Evolutionary conservation across 2,888 invertebrate genomes (phyloP), one percentile per base, ranked within the genome.

Genomic region (Morpho deidamia): DNA sequence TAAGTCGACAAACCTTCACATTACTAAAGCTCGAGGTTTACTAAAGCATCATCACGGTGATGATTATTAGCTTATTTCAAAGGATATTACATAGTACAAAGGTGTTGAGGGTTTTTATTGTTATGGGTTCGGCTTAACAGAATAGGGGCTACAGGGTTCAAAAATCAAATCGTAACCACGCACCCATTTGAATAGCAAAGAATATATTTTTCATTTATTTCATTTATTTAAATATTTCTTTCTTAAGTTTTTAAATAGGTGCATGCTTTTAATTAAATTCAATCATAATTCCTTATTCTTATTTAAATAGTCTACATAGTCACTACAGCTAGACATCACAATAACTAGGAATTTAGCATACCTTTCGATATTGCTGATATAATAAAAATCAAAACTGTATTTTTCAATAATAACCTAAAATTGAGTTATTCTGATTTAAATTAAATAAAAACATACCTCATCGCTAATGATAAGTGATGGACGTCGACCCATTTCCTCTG

Each of bases 401-500:
- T 47, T 34, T 56, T 34, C 10, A 37, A 44, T 23, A 43, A 52
- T 46, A 37, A 37, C 37, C 23, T 45, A 44, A 42, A 41, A 40
- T 11, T 12, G 40, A 39, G 32, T 33, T 55, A 51, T 38, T 44
- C 12, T 34, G 39, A 55, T 50, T 51, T 55, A 39, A 7, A 32
- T 14, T 8, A 35, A 9, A 32, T n/a, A 62, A 11, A 57, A 81
- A 88, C 91, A 84, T 94, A 97, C 97, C 96, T 97, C 97, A 84
- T 97, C 97, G 78, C 96, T 96, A 78, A 97, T 97, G 74, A 97
- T 95, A 68, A 97, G 92, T 69, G 96, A 96, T 66, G 97, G 96
- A 69, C 97, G 92, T 71, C 97, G 93, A 72, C 94, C 95, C 84
- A 94, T 94, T 81, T 94, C 95, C 80, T 97, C 97, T 62, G 96